Evolutionary conservation across 2,113 vertebrate species (phyloP).

Genomic region (Rhinopomastus cyanomelas): DNA sequence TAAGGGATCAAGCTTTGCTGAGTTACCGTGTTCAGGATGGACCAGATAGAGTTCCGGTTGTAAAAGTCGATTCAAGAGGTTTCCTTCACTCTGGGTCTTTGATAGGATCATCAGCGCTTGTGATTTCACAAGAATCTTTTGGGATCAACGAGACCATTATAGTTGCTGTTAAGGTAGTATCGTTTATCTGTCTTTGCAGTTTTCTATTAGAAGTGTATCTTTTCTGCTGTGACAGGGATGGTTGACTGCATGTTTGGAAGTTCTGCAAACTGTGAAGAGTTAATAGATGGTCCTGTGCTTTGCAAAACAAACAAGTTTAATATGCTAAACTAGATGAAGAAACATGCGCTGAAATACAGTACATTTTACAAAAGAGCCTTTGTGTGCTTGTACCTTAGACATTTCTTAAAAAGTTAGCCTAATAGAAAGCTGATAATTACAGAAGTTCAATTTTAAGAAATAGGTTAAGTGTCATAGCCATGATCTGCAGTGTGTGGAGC

Average conservation of each 20-base stretch:
- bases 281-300: not conserved
- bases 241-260: not conserved
- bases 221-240: not conserved
- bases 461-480: not conserved
- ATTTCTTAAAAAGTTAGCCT: not conserved
- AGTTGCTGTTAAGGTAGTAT: constrained; percentile 75
- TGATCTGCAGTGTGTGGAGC: not conserved
- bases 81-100: constrained; percentile 82
- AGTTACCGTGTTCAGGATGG: constrained; percentile 84
- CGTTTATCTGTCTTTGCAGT: not conserved
- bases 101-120: constrained; percentile 82
- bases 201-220: not conserved
- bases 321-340: not conserved
- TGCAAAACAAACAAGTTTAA: not conserved
- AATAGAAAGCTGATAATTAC: not conserved
- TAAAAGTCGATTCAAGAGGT: constrained; percentile 86
- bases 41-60: constrained; percentile 78
- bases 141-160: constrained; percentile 78
- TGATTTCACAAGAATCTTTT: constrained; percentile 86
- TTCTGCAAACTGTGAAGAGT: not conserved
- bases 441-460: not conserved
- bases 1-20: constrained; percentile 84
- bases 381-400: not conserved
- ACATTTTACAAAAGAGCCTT: not conserved
- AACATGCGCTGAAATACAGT: not conserved